Evolutionary conservation across 2,797 vertebrate species (phyloP), one percentile per base, ranked within the genome.

Genomic region (Rhabdomys pumilio): DNA sequence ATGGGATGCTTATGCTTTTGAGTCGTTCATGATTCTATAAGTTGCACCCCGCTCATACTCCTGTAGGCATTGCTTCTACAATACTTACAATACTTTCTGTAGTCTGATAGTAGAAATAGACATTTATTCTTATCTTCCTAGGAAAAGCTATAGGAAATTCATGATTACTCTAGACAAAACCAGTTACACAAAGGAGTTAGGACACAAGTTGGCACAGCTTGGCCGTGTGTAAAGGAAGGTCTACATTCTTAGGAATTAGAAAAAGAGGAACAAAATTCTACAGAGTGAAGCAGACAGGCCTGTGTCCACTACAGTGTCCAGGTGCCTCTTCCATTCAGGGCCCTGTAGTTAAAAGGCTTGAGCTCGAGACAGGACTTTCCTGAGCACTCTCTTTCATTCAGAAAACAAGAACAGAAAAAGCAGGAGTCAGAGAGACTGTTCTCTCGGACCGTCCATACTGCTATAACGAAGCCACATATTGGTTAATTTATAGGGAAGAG

Each of bases 391-490:
- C 11, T 3, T 3, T 84, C 34, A 82, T 81, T 57, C 4, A 63
- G n/a, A 89, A 57, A 11, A n/a, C 1, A 67, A 72, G 41, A 63
- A 47, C 6, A 69, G 69, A 65, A 84, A 34, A 63, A 93, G 3
- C 3, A 53, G 15, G 2, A 5, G 0, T 22, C 2, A 29, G 9
- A 10, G 6, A 69, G 10, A 8, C 1, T 24, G 9, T 57, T 34
- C n/a, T 65, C 67, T 61, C 8, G 20, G n/a, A 73, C 3, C 8
- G 2, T 41, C 59, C 19, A 34, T 82, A 15, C 59, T 55, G 8
- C 34, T 24, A 14, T 34, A 76, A 26, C 19, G 87, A 80, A 67
- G n/a, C 34, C 22, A 22, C 3, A 77, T 44, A 53, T 8, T 77
- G 15, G 34, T 12, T 59, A 34, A 77, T 65, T 59, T 24, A 41